These are phyloP conservation scores for Manis javanica DNA, from an alignment of 2,797 vertebrate genomes.

Conservation along the genomic window DNA sequence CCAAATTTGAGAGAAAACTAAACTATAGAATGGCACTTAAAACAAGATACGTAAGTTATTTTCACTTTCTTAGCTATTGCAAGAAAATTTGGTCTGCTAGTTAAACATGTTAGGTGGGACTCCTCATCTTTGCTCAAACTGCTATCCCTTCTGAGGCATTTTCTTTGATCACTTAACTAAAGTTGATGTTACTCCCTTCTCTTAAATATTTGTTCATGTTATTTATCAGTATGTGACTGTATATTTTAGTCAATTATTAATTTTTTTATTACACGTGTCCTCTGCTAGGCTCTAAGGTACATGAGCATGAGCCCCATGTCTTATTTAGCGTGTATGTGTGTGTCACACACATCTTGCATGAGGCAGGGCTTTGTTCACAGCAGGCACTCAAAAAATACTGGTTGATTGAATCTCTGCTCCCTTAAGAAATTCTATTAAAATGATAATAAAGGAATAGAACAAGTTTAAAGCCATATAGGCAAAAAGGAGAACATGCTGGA, in stretches of 20 bases:
- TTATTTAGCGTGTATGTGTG: neutral
- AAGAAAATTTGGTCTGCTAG: neutral
- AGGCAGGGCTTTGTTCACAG: neutral
- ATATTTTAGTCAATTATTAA: neutral
- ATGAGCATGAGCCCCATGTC: neutral
- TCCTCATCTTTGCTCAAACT: neutral
- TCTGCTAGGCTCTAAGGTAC: neutral
- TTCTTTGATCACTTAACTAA: slow-evolving; percentile 26
- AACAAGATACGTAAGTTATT: neutral
- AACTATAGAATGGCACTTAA: neutral
- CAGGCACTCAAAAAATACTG: neutral
- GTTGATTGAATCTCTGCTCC: neutral
- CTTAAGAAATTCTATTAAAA: slow-evolving; percentile 27
- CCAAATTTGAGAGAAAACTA: neutral
- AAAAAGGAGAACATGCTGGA: neutral
- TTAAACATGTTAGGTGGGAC: neutral
- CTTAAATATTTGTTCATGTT: neutral
- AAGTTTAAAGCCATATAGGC: neutral
- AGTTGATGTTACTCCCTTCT: neutral
- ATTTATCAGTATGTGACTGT: slow-evolving; percentile 5
- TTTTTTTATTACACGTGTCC: neutral
- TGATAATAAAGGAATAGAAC: neutral
- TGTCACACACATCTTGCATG: neutral
- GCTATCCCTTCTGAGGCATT: neutral
- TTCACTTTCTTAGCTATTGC: slow-evolving; percentile 4